Conservation (phyloP, 2,113 vertebrate genomes). For the Strix aluco region DNA sequence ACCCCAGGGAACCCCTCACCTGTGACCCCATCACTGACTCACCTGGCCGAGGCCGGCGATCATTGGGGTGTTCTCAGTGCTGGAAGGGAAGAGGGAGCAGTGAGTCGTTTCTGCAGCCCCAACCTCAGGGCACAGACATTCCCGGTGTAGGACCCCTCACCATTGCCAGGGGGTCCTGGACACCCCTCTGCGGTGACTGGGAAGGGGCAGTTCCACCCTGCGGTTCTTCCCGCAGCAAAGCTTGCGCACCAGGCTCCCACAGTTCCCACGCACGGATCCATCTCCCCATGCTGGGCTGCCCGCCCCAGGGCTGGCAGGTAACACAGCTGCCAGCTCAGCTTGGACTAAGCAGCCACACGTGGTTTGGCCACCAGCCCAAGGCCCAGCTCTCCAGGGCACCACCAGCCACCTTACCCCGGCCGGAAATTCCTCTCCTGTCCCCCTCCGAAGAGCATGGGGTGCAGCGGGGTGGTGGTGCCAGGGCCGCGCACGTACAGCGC, state of each 20-base stretch:
- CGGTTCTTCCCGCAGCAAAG: not conserved
- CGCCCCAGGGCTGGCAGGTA: accelerated
- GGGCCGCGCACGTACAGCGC: conserved; percentile 83
- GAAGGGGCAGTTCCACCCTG: not conserved
- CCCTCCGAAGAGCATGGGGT: conserved; percentile 92
- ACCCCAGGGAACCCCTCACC: not conserved
- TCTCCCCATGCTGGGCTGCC: not conserved
- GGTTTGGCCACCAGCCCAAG: not conserved
- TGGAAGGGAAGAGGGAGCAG: conserved; percentile 54
- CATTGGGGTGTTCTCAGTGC: conserved; percentile 97
- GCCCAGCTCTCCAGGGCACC: not conserved
- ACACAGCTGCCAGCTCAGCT: not conserved
- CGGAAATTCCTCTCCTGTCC: conserved; percentile 93
- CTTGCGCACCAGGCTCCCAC: not conserved
- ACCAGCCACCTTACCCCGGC: conserved; percentile 82
- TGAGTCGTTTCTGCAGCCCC: not conserved
- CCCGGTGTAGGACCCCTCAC: accelerated
- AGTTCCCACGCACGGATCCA: accelerated
- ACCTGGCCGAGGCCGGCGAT: conserved; percentile 96
- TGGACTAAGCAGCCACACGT: accelerated
- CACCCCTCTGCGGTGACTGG: not conserved
- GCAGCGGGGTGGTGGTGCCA: conserved; percentile 75
- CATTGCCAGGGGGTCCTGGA: not conserved
- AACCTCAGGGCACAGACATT: not conserved
- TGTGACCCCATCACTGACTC: not conserved